Evolutionary conservation across 2,797 vertebrate genomes (phyloP).

Genomic region (Neosilurus mollespiculum): DNA sequence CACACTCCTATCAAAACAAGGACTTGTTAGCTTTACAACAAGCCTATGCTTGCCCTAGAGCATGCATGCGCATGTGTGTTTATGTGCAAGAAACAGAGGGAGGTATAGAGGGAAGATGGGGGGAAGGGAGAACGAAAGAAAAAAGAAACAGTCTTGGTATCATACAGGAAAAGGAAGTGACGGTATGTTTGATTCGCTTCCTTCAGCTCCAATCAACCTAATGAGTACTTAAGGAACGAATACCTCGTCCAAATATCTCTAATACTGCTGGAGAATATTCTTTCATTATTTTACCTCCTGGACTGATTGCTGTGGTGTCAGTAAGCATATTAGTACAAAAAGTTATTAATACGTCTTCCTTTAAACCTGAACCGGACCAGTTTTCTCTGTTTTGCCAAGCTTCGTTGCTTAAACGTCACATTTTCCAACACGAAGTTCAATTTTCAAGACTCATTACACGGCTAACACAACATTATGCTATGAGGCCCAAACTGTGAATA

Average conservation of each 20-base stretch:
- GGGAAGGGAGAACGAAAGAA: conserved; percentile 27
- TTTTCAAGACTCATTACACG: neutral
- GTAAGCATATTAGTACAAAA: neutral
- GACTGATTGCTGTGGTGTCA: neutral
- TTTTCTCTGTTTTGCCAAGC: neutral
- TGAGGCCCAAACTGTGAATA: conserved; percentile 2
- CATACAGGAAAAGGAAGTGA: conserved; percentile 73
- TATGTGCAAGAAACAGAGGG: neutral
- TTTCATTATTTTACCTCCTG: too few relatives aligned
- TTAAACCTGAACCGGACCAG: neutral
- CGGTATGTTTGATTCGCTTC: conserved; percentile 62
- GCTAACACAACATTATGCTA: neutral
- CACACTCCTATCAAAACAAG: conserved; percentile 28
- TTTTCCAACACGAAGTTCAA: conserved; percentile 4
- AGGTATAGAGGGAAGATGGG: neutral
- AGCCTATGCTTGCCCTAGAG: conserved; percentile 44
- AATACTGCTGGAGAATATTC: neutral
- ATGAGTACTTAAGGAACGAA: neutral
- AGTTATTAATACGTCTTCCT: too few relatives aligned
- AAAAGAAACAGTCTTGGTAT: conserved; percentile 36
- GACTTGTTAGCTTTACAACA: conserved; percentile 36
- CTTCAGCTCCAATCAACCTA: conserved; percentile 56
- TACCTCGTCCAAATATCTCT: neutral
- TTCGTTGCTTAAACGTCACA: conserved; percentile 1
- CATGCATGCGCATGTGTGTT: neutral